These are phyloP conservation scores for Eonycteris spelaea DNA, from an alignment of 2,113 vertebrate species.

Conservation along the genomic window DNA sequence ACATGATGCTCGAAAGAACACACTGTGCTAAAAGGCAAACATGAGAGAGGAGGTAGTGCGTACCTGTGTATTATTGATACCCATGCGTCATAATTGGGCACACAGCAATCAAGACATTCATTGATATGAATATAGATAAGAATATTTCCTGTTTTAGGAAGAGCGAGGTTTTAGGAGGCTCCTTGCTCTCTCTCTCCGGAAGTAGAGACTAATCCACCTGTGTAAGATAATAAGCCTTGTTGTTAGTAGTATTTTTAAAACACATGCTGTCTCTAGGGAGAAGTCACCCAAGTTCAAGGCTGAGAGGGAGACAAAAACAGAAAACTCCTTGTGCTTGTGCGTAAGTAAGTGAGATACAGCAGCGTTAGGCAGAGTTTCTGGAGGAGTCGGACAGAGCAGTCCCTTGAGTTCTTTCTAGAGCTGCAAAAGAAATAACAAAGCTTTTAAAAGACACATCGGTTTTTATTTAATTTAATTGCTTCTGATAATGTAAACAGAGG, in stretches of 20 bases:
- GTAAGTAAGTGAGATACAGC: accelerated
- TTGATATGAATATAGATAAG: too few relatives aligned
- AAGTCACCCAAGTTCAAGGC: background rate
- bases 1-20: background rate
- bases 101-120: background rate
- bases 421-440: background rate
- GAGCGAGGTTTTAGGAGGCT: background rate
- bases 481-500: background rate
- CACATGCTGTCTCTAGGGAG: background rate
- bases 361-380: background rate
- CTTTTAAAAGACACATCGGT: background rate
- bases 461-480: background rate
- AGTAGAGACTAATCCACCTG: background rate
- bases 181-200: background rate
- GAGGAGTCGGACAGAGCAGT: background rate
- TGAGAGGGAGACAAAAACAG: background rate
- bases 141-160: background rate
- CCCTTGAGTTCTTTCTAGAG: background rate
- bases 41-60: background rate
- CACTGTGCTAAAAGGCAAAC: background rate
- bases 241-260: background rate
- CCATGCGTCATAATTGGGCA: background rate
- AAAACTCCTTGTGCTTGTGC: background rate
- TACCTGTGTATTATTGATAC: background rate
- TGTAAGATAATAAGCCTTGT: background rate